Evolutionary conservation across 2,113 vertebrate species (phyloP).

Genomic region (Ochotona princeps): DNA sequence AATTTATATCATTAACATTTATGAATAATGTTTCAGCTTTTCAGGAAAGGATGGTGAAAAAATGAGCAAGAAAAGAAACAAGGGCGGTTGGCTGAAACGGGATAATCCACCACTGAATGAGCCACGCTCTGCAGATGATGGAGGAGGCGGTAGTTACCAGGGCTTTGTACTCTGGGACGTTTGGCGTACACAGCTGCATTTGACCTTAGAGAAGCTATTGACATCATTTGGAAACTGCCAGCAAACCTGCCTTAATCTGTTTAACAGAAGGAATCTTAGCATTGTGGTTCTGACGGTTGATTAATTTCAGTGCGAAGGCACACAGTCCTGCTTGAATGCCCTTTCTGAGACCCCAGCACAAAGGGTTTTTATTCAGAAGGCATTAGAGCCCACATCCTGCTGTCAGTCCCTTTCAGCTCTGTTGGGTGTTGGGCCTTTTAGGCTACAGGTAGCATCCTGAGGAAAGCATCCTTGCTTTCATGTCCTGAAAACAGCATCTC

Average conservation of each 20-base stretch:
- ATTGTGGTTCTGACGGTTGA: slow-evolving; percentile 61
- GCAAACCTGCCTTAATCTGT: slow-evolving; percentile 43
- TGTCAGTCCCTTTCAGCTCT: slow-evolving; percentile 31
- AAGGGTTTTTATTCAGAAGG: slow-evolving; percentile 23
- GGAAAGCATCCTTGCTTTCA: slow-evolving; percentile 45
- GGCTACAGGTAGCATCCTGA: slow-evolving; percentile 27
- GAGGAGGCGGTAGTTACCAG: background rate
- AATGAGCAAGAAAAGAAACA: background rate
- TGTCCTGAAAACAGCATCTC: slow-evolving; percentile 38
- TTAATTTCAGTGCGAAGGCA: slow-evolving; percentile 67
- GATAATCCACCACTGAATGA: background rate
- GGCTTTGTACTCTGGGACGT: background rate
- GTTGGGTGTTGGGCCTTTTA: background rate
- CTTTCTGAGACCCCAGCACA: slow-evolving; percentile 39
- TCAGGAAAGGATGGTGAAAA: background rate
- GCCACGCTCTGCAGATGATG: background rate
- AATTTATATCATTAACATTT: slow-evolving; percentile 2
- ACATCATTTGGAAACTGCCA: slow-evolving; percentile 41
- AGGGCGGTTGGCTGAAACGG: slow-evolving; percentile 42
- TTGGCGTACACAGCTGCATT: slow-evolving; percentile 6
- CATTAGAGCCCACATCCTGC: background rate
- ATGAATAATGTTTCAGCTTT: background rate
- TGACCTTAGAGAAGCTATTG: slow-evolving; percentile 58
- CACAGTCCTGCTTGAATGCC: slow-evolving; percentile 2
- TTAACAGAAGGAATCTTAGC: slow-evolving; percentile 46